Percentiles rank a stretch among this genome's conserved stretches.
phyloP scores from a whole-genome alignment of 2,797 vertebrate species.

The Echeneis naucrates region DNA sequence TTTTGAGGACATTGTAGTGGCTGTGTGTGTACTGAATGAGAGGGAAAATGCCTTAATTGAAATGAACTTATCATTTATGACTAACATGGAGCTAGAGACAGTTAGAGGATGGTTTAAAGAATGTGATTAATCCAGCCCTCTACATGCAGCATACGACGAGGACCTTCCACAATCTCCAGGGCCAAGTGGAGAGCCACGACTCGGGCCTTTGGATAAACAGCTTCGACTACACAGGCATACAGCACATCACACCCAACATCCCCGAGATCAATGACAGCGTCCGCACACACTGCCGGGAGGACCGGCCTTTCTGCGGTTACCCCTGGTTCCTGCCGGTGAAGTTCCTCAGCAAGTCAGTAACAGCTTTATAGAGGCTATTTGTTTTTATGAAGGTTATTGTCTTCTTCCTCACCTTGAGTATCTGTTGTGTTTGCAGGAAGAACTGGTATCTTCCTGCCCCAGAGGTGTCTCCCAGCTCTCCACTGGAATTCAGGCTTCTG shows the following conservation, averaged over 20 bases:
- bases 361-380: neutral
- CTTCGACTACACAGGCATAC: conserved; percentile 93
- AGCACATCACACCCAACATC: conserved; percentile 90
- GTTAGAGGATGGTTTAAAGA: neutral
- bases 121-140: neutral
- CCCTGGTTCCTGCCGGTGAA: conserved; percentile 97
- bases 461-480: conserved; percentile 85
- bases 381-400: neutral
- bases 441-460: conserved; percentile 96
- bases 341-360: conserved; percentile 91
- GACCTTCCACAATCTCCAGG: conserved; percentile 89
- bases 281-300: conserved; percentile 85
- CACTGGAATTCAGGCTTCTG: conserved; percentile 88
- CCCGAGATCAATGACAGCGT: conserved; percentile 94
- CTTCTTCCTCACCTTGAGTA: neutral
- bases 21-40: too few species aligned
- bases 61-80: neutral
- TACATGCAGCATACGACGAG: conserved; percentile 88
- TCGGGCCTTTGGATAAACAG: conserved; percentile 98
- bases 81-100: neutral
- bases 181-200: conserved; percentile 89
- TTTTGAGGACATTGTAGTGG: too few species aligned
- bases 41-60: neutral
- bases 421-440: conserved; percentile 84
- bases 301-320: conserved; percentile 93